Evolutionary conservation across 2,113 vertebrate species (phyloP).

Genomic region (Casuarius casuarius): DNA sequence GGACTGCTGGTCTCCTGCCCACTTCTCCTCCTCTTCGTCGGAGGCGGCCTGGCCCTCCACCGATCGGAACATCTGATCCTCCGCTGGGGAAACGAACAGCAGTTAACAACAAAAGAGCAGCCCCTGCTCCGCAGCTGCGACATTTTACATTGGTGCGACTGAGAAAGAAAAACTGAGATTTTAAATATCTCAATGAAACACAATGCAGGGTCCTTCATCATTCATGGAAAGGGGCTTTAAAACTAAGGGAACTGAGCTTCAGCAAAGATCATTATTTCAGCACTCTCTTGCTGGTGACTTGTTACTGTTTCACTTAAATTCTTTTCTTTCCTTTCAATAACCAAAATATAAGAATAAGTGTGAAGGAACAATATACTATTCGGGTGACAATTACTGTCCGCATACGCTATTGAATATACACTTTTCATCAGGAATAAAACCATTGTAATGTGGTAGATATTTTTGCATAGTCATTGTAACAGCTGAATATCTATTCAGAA

Average conservation of each 20-base stretch:
- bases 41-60: slow-evolving; percentile 94
- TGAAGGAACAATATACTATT: not conserved
- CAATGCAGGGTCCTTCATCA: fast-evolving
- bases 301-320: not conserved
- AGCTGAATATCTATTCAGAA: not conserved
- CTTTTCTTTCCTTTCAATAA: not conserved
- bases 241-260: not conserved
- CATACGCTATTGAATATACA: fast-evolving
- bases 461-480: not conserved
- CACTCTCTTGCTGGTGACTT: not conserved
- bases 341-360: fast-evolving
- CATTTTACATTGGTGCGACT: not conserved
- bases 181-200: not conserved
- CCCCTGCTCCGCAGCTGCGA: not conserved
- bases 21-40: slow-evolving; percentile 89
- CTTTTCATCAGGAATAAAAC: not conserved
- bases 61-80: slow-evolving; percentile 89
- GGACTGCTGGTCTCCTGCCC: slow-evolving; percentile 69
- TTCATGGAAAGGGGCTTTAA: fast-evolving
- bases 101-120: not conserved
- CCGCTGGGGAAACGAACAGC: slow-evolving; percentile 65
- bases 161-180: not conserved
- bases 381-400: fast-evolving
- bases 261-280: not conserved
- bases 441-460: fast-evolving